Evolutionary conservation across 2,797 vertebrate genomes (phyloP).

Genomic region (Geotrypetes seraphini): DNA sequence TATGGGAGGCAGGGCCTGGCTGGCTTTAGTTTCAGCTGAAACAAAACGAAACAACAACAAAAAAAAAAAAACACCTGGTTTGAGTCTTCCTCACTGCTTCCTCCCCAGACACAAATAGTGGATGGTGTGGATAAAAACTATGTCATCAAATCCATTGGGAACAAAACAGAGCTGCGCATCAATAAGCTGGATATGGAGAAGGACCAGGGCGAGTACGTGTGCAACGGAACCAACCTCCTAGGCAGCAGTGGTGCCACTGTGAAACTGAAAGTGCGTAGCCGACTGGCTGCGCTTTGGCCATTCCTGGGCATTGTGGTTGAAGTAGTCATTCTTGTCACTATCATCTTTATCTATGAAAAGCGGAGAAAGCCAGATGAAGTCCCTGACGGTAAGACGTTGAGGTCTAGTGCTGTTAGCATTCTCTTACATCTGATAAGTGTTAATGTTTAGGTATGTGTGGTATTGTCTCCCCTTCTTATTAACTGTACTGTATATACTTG

Average conservation of each 20-base stretch:
- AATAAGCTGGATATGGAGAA: slow-evolving; percentile 41
- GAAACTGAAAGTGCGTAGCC: slow-evolving; percentile 77
- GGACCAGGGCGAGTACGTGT: slow-evolving; percentile 66
- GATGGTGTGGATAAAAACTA: slow-evolving; percentile 57
- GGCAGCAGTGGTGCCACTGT: slow-evolving; percentile 28
- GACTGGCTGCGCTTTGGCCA: slow-evolving; percentile 88
- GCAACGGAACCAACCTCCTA: slow-evolving; percentile 39
- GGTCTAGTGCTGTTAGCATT: too few species aligned
- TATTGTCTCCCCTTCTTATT: too few species aligned
- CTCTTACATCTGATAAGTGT: too few species aligned
- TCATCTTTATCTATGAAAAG: slow-evolving; percentile 97
- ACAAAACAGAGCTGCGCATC: slow-evolving; percentile 62
- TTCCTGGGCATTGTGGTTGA: slow-evolving; percentile 94
- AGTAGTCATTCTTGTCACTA: slow-evolving; percentile 83
- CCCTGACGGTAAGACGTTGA: slow-evolving; percentile 84
- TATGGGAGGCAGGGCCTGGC: too few species aligned
- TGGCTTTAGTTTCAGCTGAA: too few species aligned
- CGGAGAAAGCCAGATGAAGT: slow-evolving; percentile 89
- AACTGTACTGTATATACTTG: too few species aligned
- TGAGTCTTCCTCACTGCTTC: background rate
- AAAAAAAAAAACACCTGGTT: too few species aligned
- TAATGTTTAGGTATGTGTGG: too few species aligned
- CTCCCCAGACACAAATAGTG: slow-evolving; percentile 43
- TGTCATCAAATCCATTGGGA: slow-evolving; percentile 50
- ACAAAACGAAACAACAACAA: too few species aligned